A percentile compares a stretch with the other conserved stretches of the same genome.
Conservation (phyloP, 1,140 invertebrate species). For the Formica exsecta region DNA sequence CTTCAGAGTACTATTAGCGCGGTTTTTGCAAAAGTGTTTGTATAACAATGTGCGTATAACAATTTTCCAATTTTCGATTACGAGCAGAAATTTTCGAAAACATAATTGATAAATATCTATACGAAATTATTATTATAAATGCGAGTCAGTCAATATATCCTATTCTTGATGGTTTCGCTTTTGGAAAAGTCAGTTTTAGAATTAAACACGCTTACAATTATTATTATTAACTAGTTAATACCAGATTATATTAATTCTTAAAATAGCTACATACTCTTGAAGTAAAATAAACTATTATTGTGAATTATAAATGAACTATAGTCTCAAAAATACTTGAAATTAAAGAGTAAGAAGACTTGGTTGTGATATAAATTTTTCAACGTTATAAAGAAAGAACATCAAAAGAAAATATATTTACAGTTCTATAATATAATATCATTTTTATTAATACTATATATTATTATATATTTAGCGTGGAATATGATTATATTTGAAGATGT, state of each 20-base stretch:
- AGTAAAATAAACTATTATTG: neutral
- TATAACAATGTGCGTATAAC: neutral
- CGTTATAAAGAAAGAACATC: neutral
- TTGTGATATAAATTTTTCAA: neutral
- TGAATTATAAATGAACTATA: too few species aligned
- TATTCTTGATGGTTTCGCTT: neutral
- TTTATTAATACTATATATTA: neutral
- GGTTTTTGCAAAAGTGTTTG: constrained; percentile 40
- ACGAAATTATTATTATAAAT: neutral
- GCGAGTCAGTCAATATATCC: neutral
- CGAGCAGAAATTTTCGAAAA: neutral
- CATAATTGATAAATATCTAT: neutral
- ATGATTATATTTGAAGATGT: neutral
- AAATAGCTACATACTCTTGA: neutral
- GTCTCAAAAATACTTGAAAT: neutral
- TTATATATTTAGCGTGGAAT: neutral
- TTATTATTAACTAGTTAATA: neutral
- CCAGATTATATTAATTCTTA: neutral
- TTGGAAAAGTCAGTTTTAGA: neutral
- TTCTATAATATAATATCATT: neutral
- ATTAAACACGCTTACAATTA: neutral
- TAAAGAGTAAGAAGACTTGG: neutral
- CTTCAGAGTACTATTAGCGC: constrained; percentile 34
- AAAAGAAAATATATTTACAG: neutral
- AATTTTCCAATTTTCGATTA: constrained; percentile 15